phyloP scores from a whole-genome alignment of 2,888 invertebrate species.

The Nemapogon koenigi region DNA sequence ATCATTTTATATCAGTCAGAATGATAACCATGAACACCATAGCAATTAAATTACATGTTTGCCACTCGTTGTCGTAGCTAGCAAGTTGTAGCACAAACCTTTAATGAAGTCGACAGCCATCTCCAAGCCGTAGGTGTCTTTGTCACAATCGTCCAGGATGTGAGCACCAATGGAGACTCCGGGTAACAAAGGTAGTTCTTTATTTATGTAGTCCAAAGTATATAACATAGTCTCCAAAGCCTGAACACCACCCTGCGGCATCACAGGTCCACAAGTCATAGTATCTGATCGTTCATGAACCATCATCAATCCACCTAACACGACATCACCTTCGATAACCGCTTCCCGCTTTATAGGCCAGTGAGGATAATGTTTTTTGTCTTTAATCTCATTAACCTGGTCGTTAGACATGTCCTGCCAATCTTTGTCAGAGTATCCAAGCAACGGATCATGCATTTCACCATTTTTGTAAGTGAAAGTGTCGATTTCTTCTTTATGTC shows the following conservation, averaged over 20 bases:
- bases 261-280: slow-evolving; percentile 89
- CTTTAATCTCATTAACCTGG: slow-evolving; percentile 42
- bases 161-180: slow-evolving; percentile 86
- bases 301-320: slow-evolving; percentile 93
- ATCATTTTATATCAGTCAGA: too few relatives aligned
- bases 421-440: slow-evolving; percentile 28
- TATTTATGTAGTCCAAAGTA: slow-evolving; percentile 83
- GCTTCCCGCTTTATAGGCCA: slow-evolving; percentile 91
- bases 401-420: slow-evolving; percentile 48
- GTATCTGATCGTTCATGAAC: slow-evolving; percentile 89
- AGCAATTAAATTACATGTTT: too few relatives aligned
- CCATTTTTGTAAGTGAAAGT: neutral
- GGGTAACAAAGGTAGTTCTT: slow-evolving; percentile 69
- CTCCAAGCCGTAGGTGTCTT: slow-evolving; percentile 93
- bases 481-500: slow-evolving; percentile 8
- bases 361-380: slow-evolving; percentile 38
- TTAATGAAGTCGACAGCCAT: slow-evolving; percentile 97
- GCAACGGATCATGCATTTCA: neutral
- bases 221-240: slow-evolving; percentile 93
- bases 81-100: too few relatives aligned
- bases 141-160: slow-evolving; percentile 93
- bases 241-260: slow-evolving; percentile 91
- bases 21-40: too few relatives aligned
- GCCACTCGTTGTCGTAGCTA: too few relatives aligned
- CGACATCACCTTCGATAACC: slow-evolving; percentile 85